A percentile compares a stretch with the other conserved stretches of the same genome.
phyloP scores from a whole-genome alignment of 2,113 vertebrate species.

The Rissa tridactyla region DNA sequence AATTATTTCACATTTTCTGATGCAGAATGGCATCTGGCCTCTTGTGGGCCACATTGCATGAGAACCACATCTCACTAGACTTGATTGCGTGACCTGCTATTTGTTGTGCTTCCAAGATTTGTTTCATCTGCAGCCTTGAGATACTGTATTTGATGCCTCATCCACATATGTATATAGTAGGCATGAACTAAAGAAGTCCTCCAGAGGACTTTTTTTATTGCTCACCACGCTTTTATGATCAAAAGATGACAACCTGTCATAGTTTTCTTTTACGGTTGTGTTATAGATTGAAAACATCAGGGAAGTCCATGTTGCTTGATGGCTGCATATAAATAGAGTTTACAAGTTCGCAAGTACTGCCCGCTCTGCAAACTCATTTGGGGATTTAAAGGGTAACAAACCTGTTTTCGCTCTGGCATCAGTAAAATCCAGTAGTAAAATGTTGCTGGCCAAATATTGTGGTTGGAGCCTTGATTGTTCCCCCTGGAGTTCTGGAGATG shows the following conservation, averaged over 20 bases:
- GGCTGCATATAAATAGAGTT: neutral
- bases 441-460: neutral
- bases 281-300: neutral
- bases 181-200: neutral
- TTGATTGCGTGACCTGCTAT: constrained; percentile 18
- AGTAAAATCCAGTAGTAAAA: constrained; percentile 5
- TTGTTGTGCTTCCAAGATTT: constrained; percentile 39
- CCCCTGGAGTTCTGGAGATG: neutral
- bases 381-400: constrained; percentile 12
- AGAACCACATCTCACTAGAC: neutral
- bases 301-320: neutral
- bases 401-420: neutral
- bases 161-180: constrained; percentile 20
- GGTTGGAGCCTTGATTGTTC: neutral
- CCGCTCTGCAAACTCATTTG: neutral
- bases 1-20: neutral
- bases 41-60: neutral
- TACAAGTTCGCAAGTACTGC: neutral
- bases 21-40: neutral
- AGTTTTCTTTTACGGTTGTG: neutral
- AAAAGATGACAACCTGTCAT: neutral
- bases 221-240: constrained; percentile 14
- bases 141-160: neutral
- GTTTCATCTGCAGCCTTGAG: neutral
- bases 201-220: neutral